Conservation (phyloP, 1,140 invertebrate genomes). For the Chelonus insularis region DNA sequence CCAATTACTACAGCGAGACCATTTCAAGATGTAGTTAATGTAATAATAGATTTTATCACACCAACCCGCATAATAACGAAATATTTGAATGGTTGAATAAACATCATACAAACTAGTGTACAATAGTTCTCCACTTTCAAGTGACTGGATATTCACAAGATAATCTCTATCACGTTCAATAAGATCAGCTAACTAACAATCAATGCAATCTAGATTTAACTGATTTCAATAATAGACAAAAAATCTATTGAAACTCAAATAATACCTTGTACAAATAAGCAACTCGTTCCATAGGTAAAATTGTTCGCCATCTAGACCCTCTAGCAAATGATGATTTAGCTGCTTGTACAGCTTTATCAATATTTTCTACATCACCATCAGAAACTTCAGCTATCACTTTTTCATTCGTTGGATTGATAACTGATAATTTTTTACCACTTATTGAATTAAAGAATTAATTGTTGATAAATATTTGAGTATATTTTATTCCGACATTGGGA, state of each 20-base stretch:
- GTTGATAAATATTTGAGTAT: constrained; percentile 67
- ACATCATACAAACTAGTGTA: constrained; percentile 66
- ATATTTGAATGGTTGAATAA: constrained; percentile 64
- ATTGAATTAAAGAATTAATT: constrained; percentile 67
- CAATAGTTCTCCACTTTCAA: constrained; percentile 90
- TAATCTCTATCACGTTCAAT: constrained; percentile 73
- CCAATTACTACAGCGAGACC: constrained; percentile 83
- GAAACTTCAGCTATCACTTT: constrained; percentile 55
- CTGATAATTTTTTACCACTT: constrained; percentile 50
- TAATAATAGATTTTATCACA: constrained; percentile 89
- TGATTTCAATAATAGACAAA: too few species aligned
- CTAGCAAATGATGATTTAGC: constrained; percentile 63
- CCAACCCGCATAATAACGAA: constrained; percentile 90
- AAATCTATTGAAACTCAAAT: background rate
- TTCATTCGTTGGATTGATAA: constrained; percentile 64
- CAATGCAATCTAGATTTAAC: too few species aligned
- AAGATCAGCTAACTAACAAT: constrained; percentile 77
- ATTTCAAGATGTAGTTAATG: constrained; percentile 93
- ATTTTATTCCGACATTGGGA: background rate
- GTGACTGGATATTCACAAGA: constrained; percentile 75
- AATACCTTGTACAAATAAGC: constrained; percentile 58
- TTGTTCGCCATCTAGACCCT: constrained; percentile 68
- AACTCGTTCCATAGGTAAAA: constrained; percentile 73
- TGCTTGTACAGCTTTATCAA: constrained; percentile 62
- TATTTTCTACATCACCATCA: constrained; percentile 62